Evolutionary conservation across 2,888 invertebrate species (phyloP).

Genomic region (Eupsilia transversa): DNA sequence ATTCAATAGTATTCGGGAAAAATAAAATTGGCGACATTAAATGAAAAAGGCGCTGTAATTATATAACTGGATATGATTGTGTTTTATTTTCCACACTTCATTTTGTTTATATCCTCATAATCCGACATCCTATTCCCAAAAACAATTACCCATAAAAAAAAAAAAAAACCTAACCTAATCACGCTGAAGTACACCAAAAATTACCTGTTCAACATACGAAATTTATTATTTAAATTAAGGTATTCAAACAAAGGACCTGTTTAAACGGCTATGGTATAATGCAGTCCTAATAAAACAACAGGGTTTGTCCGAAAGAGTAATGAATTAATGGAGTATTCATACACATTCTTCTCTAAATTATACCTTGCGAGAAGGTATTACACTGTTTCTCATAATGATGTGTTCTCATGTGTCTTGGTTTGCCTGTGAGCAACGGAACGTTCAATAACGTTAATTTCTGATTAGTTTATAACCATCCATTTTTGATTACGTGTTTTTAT

Average conservation of each 20-base stretch:
- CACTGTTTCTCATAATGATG: neutral
- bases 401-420: neutral
- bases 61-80: neutral
- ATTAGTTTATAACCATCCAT: too few species aligned
- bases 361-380: neutral
- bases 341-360: neutral
- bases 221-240: conserved; percentile 73
- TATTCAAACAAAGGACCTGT: conserved; percentile 69
- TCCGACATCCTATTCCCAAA: conserved; percentile 43
- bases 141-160: conserved; percentile 56
- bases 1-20: neutral
- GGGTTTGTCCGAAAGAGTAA: conserved; percentile 9
- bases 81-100: conserved; percentile 7
- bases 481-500: neutral
- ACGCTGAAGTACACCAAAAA: conserved; percentile 46
- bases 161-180: conserved; percentile 51
- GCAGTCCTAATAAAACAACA: conserved; percentile 64
- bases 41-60: neutral
- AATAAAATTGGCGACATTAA: neutral
- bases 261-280: conserved; percentile 63
- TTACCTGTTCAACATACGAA: conserved; percentile 59
- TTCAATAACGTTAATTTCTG: neutral
- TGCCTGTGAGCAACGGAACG: neutral
- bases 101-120: conserved; percentile 29
- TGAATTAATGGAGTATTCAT: conserved; percentile 24